Base-by-base conservation (phyloP, 2,888 invertebrate species). In the Drosophila dives region DNA sequence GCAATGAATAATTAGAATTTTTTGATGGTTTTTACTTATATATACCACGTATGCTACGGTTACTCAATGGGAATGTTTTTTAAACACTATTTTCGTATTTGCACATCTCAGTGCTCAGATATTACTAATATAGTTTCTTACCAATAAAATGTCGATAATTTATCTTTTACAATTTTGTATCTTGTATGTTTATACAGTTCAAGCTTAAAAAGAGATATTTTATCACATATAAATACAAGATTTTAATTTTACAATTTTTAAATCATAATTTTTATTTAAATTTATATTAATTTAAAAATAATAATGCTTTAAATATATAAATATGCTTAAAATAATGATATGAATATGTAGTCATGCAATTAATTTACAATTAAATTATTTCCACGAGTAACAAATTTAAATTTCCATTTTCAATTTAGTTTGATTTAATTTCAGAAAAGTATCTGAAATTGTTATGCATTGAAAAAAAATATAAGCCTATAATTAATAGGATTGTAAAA, bases 1-100 rank as follows among this genome's bases (percentile, higher is more conserved):
- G 67, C 85, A 77, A 87, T 87, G 83, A 87, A 85, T 84, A 85
- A 87, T 87, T 87, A 87, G 82, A 86, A 77, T 77, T 77, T 72
- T 53, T 67, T 77, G 81, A 81, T 83, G 70, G 77, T 65, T 75
- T 56, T 38, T 33, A 50, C 55, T 50, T 58, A 45, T 26, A 77
- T 5, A 11, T 64, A 64, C 65, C 69, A 20, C 38, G 64, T 54
- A 56, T 45, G 63, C 15, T 42, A 15, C 8, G 17, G 36, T 17
- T 12, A 8, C 10, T 23, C 15, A 60, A 34, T 4, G 65, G 68
- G 60, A 64, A 63, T 15, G 8, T 23, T 45, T 23, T 15, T 45
- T 23, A 8, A 15, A 4, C 45, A 15, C 15, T 23, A 15, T 8
- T 23, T 45, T 4, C 12, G 3, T 23, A 8, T 23, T 20, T 23